phyloP scores from a whole-genome alignment of 53 echinoderm and acorn worm genomes.

The Echinometra lucunter region DNA sequence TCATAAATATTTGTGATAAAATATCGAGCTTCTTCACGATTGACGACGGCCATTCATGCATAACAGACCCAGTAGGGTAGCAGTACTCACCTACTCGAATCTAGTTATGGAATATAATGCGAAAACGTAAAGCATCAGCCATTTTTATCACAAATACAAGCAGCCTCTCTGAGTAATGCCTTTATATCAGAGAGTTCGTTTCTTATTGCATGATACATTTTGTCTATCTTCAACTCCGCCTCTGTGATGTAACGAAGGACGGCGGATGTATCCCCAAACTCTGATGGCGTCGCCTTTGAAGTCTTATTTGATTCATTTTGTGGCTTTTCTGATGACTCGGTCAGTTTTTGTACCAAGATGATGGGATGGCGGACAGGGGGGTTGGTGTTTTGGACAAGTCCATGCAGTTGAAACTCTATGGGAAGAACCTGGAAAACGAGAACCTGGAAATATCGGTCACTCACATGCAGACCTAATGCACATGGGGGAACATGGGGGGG shows the following conservation, averaged over 20 bases:
- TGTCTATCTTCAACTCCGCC: conserved; percentile 1
- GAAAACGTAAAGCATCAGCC: neutral
- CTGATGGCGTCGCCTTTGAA: neutral
- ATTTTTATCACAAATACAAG: neutral
- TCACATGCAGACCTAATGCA: too few species aligned
- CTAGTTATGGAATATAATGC: too few species aligned
- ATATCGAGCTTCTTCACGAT: too few species aligned
- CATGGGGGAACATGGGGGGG: too few species aligned
- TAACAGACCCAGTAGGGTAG: too few species aligned
- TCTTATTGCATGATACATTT: neutral
- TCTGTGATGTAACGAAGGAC: neutral
- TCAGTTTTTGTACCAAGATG: neutral
- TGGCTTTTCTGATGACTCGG: neutral
- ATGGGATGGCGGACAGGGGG: neutral
- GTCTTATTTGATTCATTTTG: neutral
- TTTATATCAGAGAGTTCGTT: conserved; percentile 15
- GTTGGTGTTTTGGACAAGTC: neutral
- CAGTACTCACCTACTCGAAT: too few species aligned
- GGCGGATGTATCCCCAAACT: neutral
- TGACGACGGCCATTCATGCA: too few species aligned
- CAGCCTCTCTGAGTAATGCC: neutral
- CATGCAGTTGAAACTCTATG: neutral
- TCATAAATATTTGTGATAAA: too few species aligned
- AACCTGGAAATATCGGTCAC: too few species aligned
- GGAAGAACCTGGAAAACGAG: neutral